Percentiles rank a stretch among this genome's conserved stretches.
phyloP scores from a whole-genome alignment of 1,140 invertebrate genomes.

The Eciton burchellii region DNA sequence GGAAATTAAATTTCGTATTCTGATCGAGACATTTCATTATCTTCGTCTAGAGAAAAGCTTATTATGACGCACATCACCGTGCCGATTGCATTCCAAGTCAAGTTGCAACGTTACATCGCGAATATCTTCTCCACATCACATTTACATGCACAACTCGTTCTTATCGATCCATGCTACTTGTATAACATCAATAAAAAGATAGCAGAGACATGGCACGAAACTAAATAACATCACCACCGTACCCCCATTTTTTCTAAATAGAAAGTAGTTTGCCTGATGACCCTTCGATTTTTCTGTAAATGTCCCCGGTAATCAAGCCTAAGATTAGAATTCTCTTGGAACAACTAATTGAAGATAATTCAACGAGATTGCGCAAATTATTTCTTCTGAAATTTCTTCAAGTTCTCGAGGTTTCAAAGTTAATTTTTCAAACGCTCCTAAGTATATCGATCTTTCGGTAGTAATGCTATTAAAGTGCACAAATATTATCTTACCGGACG shows the following conservation, averaged over 20 bases:
- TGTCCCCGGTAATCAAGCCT: neutral
- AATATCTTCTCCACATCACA: conserved; percentile 20
- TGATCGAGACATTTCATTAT: neutral
- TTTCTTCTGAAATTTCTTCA: too few relatives aligned
- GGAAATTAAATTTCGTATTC: neutral
- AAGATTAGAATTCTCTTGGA: neutral
- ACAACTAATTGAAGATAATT: neutral
- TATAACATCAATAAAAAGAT: conserved; percentile 55
- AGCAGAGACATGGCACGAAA: conserved; percentile 25
- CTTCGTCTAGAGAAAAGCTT: neutral
- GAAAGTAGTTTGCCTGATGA: neutral
- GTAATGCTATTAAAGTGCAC: conserved; percentile 1
- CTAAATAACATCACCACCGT: conserved; percentile 35
- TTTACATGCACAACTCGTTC: conserved; percentile 4
- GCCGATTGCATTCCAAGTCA: neutral
- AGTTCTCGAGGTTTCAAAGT: neutral
- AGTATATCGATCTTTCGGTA: neutral
- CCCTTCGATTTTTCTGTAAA: neutral
- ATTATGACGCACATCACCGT: neutral
- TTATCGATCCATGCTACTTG: conserved; percentile 41
- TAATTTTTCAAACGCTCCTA: neutral
- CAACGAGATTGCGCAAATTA: neutral
- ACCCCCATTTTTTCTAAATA: conserved; percentile 9
- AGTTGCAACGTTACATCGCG: conserved; percentile 20
- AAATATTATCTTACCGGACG: conserved; percentile 17